phyloP scores from a whole-genome alignment of 2,888 invertebrate genomes.

The Acronicta leporina region DNA sequence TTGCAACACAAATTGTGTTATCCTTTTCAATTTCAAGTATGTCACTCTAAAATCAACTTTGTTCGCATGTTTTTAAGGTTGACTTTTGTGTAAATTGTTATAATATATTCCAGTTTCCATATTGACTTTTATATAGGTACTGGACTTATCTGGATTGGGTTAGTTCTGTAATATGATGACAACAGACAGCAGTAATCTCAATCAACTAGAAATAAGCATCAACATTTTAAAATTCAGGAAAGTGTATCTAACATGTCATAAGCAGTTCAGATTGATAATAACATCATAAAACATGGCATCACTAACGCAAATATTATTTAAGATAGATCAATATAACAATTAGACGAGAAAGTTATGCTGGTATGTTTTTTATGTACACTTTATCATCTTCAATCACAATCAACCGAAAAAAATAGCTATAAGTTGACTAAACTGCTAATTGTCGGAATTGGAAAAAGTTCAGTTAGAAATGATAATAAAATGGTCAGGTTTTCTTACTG shows the following conservation, averaged over 20 bases:
- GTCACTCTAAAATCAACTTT: neutral
- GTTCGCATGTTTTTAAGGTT: neutral
- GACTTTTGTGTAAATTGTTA: neutral
- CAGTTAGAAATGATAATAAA: neutral
- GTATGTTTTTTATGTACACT: no score
- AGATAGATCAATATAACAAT: no score
- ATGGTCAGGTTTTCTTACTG: slow-evolving; percentile 68
- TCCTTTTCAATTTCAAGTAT: neutral
- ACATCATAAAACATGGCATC: no score
- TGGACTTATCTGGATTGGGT: slow-evolving; percentile 2
- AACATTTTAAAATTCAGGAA: neutral
- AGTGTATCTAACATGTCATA: no score
- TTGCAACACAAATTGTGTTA: neutral
- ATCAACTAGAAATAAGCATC: neutral
- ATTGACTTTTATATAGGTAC: neutral
- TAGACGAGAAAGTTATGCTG: no score
- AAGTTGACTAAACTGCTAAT: no score
- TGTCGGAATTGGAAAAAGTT: no score
- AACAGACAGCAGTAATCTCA: neutral
- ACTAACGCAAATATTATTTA: no score
- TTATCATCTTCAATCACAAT: no score
- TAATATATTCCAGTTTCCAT: neutral
- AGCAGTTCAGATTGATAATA: no score
- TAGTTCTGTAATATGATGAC: neutral
- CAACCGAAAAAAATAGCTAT: no score